phyloP scores from a whole-genome alignment of 2,888 invertebrate species.

The Microchrysa polita region DNA sequence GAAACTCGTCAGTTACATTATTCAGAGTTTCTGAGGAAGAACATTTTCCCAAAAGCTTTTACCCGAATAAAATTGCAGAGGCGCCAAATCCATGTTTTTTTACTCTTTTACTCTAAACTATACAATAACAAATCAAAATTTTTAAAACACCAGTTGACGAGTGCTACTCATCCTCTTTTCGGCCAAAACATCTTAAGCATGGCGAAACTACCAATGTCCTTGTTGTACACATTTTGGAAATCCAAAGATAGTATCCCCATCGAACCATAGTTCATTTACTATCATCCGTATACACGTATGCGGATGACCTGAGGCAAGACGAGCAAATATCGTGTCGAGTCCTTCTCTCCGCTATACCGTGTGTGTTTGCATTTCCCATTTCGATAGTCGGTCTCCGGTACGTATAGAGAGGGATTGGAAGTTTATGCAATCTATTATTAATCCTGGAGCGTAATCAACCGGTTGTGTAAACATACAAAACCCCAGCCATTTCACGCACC shows the following conservation, averaged over 20 bases:
- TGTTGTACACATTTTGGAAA: slow-evolving; percentile 23
- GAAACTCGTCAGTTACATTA: no score
- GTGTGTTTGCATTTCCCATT: slow-evolving; percentile 31
- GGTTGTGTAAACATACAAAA: slow-evolving; percentile 50
- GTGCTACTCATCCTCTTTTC: no score
- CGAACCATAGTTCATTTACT: no score
- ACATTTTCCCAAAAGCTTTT: no score
- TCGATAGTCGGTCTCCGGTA: no score
- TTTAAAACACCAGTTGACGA: no score
- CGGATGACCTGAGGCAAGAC: slow-evolving; percentile 15
- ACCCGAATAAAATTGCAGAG: no score
- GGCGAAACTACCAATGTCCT: neutral
- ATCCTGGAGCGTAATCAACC: slow-evolving; percentile 48
- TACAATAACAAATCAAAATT: neutral
- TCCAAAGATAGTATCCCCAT: slow-evolving; percentile 9
- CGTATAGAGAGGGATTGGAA: slow-evolving; percentile 31
- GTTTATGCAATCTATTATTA: slow-evolving; percentile 50
- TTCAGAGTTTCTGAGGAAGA: no score
- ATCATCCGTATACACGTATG: neutral
- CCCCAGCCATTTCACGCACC: slow-evolving; percentile 49
- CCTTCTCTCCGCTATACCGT: neutral
- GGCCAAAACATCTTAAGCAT: neutral
- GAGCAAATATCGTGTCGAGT: slow-evolving; percentile 23
- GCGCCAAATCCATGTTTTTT: no score
- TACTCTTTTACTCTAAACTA: no score